These are phyloP conservation scores for Cisticola juncidis DNA, from an alignment of 2,113 vertebrate genomes.

Conservation along the genomic window DNA sequence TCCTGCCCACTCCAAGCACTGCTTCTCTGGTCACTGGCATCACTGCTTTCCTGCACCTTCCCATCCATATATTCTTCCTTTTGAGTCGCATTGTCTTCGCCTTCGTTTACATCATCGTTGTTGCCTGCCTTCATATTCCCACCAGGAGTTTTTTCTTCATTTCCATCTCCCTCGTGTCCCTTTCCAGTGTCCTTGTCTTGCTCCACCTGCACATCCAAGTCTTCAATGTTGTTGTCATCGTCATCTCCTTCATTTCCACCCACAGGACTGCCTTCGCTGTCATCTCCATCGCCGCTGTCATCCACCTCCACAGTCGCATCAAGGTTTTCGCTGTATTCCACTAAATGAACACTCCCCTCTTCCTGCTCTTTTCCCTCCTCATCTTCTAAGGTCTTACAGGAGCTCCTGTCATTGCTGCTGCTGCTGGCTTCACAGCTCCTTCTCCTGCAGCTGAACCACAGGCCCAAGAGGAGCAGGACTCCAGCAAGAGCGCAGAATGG, in stretches of 20 bases:
- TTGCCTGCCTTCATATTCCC: not conserved
- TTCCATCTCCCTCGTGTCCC: too few species aligned
- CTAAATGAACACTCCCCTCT: accelerated
- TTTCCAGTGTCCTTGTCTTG: not conserved
- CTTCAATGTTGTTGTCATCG: too few species aligned
- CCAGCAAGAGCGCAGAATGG: not conserved
- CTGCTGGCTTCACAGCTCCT: accelerated
- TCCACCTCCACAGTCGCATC: not conserved
- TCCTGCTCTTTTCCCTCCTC: not conserved
- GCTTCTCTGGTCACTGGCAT: not conserved
- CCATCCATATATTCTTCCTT: too few species aligned
- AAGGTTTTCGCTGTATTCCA: not conserved
- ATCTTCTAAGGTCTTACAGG: accelerated
- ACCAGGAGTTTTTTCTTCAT: not conserved
- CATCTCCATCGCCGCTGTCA: accelerated
- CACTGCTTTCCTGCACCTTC: not conserved
- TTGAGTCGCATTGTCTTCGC: not conserved
- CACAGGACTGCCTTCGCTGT: too few species aligned
- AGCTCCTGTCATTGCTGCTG: not conserved
- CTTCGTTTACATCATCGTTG: not conserved
- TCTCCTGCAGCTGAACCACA: not conserved
- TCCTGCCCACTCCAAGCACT: not conserved
- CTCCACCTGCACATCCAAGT: not conserved
- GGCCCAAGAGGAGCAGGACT: not conserved
- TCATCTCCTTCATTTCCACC: too few species aligned